These are phyloP conservation scores for Pseudois nayaur DNA, from an alignment of 2,113 vertebrate species.

Conservation along the genomic window DNA sequence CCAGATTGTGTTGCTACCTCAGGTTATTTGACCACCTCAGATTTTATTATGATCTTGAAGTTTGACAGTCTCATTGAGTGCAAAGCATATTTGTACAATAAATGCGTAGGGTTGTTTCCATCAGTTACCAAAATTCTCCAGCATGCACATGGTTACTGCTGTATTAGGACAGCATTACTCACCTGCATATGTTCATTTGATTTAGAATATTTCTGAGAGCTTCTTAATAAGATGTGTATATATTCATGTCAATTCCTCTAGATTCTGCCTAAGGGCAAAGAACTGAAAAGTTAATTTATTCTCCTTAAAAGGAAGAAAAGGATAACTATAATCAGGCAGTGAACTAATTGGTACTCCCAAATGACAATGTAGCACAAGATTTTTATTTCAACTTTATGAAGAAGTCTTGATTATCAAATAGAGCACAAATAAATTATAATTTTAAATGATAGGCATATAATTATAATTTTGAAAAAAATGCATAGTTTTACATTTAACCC, in stretches of 20 bases:
- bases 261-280: not conserved
- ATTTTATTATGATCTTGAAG: not conserved
- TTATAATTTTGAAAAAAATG: not conserved
- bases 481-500: not conserved
- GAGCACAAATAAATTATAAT: not conserved
- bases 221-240: not conserved
- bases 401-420: not conserved
- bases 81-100: not conserved
- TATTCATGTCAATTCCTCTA: not conserved
- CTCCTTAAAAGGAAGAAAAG: not conserved
- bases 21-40: not conserved
- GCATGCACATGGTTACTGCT: not conserved
- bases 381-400: not conserved
- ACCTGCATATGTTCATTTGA: not conserved
- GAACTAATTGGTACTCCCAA: not conserved
- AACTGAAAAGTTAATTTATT: slow-evolving; percentile 1
- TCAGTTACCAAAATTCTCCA: not conserved
- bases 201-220: not conserved
- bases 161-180: not conserved
- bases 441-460: not conserved
- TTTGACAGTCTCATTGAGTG: not conserved
- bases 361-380: not conserved
- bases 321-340: not conserved
- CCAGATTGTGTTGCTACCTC: not conserved
- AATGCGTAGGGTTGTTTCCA: not conserved